Conservation (phyloP, 2,113 vertebrate genomes). For the Agapornis roseicollis region DNA sequence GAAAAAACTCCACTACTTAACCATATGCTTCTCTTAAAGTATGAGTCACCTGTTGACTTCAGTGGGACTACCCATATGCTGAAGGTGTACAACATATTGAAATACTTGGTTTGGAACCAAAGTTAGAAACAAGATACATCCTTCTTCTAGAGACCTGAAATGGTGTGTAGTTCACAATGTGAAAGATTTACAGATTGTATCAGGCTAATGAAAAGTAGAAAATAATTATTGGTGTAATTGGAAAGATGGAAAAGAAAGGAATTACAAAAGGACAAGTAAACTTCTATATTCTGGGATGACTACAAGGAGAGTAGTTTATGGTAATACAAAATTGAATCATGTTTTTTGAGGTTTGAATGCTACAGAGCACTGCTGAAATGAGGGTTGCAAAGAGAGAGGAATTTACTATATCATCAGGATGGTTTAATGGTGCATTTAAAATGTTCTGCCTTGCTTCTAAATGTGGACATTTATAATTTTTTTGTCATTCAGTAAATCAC, state of each 20-base stretch:
- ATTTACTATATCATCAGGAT: not conserved
- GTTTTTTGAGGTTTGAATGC: not conserved
- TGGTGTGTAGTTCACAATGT: not conserved
- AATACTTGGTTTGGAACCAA: not conserved
- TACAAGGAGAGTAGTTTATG: not conserved
- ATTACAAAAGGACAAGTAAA: not conserved
- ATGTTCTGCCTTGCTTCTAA: not conserved
- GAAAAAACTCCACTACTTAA: not conserved
- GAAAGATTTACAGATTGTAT: not conserved
- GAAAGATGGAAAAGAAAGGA: not conserved
- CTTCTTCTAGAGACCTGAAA: not conserved
- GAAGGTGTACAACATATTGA: not conserved
- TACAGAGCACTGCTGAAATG: not conserved
- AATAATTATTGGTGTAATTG: not conserved
- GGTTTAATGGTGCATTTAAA: not conserved
- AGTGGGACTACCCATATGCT: not conserved
- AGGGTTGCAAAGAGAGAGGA: not conserved
- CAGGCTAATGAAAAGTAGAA: not conserved
- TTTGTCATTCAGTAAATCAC: not conserved
- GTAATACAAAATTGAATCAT: not conserved
- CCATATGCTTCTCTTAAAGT: not conserved
- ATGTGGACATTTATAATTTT: not conserved
- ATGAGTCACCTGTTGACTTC: slow-evolving; percentile 47
- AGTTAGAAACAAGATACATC: not conserved
- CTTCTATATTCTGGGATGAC: not conserved